These are phyloP conservation scores for Capricornis sumatraensis DNA, from an alignment of 2,113 vertebrate species.

Conservation along the genomic window DNA sequence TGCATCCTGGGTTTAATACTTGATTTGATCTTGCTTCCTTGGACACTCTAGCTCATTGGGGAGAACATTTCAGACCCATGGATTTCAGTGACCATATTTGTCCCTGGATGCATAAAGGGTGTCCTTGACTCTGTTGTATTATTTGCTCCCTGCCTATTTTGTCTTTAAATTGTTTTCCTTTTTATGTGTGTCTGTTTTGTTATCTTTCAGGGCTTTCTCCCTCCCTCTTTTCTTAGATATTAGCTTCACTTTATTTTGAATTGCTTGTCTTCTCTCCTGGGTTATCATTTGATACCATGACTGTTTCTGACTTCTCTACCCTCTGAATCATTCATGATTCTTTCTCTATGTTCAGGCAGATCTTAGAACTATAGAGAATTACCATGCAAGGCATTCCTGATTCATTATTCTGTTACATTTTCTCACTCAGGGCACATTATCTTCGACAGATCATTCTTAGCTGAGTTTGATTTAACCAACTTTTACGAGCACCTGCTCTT, in stretches of 20 bases:
- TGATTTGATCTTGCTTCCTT: not conserved
- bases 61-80: not conserved
- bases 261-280: not conserved
- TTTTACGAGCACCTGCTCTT: slow-evolving; percentile 16
- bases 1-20: not conserved
- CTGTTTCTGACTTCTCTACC: not conserved
- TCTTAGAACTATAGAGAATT: not conserved
- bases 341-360: not conserved
- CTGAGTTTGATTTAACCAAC: slow-evolving; percentile 23
- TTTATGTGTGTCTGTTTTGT: not conserved
- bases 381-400: not conserved
- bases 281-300: not conserved
- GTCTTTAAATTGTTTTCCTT: not conserved
- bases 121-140: not conserved
- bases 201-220: not conserved
- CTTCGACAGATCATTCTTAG: not conserved
- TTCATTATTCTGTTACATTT: slow-evolving; percentile 29
- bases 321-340: slow-evolving; percentile 18
- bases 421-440: slow-evolving; percentile 22
- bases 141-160: not conserved
- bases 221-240: not conserved
- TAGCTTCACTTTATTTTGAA: not conserved
- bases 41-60: not conserved
- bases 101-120: not conserved
- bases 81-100: not conserved